Evolutionary conservation across 2,797 vertebrate species (phyloP).

Genomic region (Malacoraja senta): DNA sequence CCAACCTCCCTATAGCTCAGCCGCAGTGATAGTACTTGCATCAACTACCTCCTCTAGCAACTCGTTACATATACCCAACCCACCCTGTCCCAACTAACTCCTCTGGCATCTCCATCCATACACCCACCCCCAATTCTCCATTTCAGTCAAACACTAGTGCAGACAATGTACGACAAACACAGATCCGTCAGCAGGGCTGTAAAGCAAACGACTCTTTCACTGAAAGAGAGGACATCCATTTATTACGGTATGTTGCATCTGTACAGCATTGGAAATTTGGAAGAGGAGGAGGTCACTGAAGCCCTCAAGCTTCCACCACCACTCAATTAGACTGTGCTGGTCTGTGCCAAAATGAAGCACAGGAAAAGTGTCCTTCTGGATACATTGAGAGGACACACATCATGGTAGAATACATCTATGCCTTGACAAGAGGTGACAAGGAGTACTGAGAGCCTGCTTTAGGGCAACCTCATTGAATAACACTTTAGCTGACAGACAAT

Average conservation of each 20-base stretch:
- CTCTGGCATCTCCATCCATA: too few relatives aligned
- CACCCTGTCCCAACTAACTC: too few relatives aligned
- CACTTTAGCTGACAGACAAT: neutral
- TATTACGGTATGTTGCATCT: neutral
- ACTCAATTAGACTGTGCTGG: slow-evolving; percentile 16
- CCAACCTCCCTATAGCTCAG: too few relatives aligned
- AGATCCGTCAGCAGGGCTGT: neutral
- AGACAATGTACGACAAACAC: neutral
- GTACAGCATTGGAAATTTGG: neutral
- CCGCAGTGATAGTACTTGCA: too few relatives aligned
- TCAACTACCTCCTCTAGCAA: too few relatives aligned
- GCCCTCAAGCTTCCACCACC: neutral
- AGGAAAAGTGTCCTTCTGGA: slow-evolving; percentile 3
- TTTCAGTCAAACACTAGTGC: neutral
- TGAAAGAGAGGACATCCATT: neutral
- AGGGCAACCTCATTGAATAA: slow-evolving; percentile 2
- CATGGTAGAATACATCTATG: neutral
- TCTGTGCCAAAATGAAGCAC: neutral
- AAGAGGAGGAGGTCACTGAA: neutral
- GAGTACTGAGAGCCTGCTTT: slow-evolving; percentile 24
- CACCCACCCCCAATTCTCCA: neutral
- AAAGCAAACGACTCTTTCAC: neutral
- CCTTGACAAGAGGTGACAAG: neutral
- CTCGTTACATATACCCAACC: too few relatives aligned
- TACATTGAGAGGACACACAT: slow-evolving; percentile 9